Conservation (phyloP, 2,113 vertebrate genomes). For the Tor tambroides region DNA sequence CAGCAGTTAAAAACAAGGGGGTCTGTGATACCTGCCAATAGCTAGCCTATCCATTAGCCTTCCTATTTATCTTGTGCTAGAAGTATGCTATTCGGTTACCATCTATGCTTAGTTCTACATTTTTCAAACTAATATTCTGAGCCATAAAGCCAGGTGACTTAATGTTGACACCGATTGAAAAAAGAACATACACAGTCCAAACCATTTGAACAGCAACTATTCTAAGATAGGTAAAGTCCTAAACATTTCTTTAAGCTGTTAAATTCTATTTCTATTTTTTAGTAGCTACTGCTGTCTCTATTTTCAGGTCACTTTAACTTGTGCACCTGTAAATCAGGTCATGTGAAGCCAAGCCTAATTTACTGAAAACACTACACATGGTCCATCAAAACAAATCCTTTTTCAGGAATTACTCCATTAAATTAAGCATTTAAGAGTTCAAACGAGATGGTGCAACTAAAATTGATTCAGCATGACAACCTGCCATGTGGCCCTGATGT, state of each 20-base stretch:
- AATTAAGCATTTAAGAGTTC: background rate
- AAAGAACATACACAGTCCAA: background rate
- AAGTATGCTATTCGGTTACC: background rate
- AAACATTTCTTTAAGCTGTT: background rate
- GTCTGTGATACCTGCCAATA: background rate
- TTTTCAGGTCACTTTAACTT: background rate
- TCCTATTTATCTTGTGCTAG: background rate
- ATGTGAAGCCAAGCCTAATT: background rate
- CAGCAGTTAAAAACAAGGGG: background rate
- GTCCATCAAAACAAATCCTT: background rate
- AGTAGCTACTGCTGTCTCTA: background rate
- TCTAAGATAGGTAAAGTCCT: background rate
- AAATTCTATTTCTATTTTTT: background rate
- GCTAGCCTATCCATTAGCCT: background rate
- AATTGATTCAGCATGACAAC: conserved; percentile 16
- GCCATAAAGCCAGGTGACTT: background rate
- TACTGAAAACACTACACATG: background rate
- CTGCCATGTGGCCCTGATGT: background rate
- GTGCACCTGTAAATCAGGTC: background rate
- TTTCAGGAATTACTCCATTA: background rate
- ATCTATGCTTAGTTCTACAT: background rate
- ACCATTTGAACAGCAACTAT: background rate
- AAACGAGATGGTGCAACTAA: background rate
- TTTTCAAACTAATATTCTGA: background rate
- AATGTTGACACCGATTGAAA: background rate